Percentiles rank a stretch among this genome's conserved stretches.
phyloP scores from a whole-genome alignment of 2,888 invertebrate genomes.

The Phyllotreta cruciferae region DNA sequence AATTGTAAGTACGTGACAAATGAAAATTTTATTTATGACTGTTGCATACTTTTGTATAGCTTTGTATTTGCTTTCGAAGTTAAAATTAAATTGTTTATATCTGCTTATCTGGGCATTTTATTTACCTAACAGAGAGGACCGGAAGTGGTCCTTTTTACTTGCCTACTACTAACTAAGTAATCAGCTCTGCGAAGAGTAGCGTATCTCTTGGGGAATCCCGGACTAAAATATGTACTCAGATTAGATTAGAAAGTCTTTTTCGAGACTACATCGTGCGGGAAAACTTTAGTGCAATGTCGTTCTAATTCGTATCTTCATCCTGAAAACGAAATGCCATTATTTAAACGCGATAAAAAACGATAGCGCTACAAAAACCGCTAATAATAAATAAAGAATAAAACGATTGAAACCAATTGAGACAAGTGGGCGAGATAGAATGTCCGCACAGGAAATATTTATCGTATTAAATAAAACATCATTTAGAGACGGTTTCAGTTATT shows the following conservation, averaged over 20 bases:
- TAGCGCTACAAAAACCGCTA: conserved; percentile 16
- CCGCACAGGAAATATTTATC: conserved; percentile 50
- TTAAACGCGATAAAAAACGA: conserved; percentile 4
- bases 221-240: no score
- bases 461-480: conserved; percentile 40
- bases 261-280: no score
- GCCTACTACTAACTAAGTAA: no score
- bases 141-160: not conserved
- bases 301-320: no score
- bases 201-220: no score
- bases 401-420: conserved; percentile 31
- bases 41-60: conserved; percentile 57
- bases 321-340: no score
- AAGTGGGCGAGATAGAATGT: conserved; percentile 44
- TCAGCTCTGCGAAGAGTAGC: no score
- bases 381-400: conserved; percentile 28
- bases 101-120: conserved; percentile 44
- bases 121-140: conserved; percentile 23
- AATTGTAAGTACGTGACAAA: conserved; percentile 39
- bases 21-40: conserved; percentile 46
- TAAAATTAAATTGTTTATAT: conserved; percentile 53
- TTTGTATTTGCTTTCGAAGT: conserved; percentile 55
- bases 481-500: conserved; percentile 22
- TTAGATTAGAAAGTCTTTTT: no score
- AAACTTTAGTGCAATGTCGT: no score